These are phyloP conservation scores for Chrysolophus pictus DNA, from an alignment of 2,797 vertebrate genomes.

Conservation along the genomic window DNA sequence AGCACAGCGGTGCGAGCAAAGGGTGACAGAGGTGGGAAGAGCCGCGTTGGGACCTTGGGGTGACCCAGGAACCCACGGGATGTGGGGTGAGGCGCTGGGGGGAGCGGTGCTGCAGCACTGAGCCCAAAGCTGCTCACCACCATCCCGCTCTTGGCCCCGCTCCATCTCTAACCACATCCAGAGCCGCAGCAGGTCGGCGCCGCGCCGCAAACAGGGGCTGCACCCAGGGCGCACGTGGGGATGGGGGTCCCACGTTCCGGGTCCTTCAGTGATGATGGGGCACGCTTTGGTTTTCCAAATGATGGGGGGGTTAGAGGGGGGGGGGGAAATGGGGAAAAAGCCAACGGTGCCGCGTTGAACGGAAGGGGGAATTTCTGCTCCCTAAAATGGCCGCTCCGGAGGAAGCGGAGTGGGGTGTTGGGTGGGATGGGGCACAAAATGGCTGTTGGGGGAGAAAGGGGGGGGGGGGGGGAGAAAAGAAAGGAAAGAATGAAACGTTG, in stretches of 20 bases:
- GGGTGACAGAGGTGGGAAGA: background rate
- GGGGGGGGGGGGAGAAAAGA: background rate
- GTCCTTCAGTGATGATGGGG: no score
- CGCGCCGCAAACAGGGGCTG: background rate
- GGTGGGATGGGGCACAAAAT: no score
- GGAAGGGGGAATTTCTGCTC: no score
- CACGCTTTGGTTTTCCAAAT: no score
- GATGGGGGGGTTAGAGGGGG: no score
- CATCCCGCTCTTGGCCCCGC: background rate
- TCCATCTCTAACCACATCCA: slow-evolving; percentile 59
- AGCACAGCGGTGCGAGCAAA: no score
- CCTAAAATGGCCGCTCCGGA: no score
- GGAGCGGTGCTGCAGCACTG: rapidly evolving
- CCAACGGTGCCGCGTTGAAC: no score
- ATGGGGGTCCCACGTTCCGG: background rate
- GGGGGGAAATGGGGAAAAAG: no score
- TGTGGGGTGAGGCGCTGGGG: rapidly evolving
- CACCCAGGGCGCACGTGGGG: background rate
- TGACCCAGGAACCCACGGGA: background rate
- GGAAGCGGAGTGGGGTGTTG: no score
- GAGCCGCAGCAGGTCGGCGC: background rate
- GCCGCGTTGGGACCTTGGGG: background rate
- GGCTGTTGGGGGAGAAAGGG: no score
- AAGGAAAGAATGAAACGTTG: background rate
- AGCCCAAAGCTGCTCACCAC: background rate